These are phyloP conservation scores for Rhinogobio ventralis DNA, from an alignment of 2,797 vertebrate species.

Conservation along the genomic window DNA sequence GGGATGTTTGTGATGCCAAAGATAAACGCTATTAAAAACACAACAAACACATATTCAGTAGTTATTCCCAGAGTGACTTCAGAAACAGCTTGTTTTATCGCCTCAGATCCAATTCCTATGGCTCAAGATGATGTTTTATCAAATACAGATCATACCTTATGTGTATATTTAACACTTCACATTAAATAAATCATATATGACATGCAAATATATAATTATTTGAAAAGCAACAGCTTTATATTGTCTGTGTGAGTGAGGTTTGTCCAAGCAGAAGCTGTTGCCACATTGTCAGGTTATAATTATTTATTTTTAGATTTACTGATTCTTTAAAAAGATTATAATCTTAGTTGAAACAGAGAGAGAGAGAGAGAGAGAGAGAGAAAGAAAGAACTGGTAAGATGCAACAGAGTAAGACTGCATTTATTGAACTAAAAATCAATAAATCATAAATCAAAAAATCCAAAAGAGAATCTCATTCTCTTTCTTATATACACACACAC, in stretches of 20 bases:
- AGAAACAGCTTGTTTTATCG: background rate
- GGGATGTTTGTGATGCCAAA: background rate
- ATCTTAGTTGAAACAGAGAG: background rate
- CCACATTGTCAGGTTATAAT: no score
- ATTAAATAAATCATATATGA: background rate
- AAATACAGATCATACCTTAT: background rate
- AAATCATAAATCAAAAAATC: no score
- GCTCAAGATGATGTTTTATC: background rate
- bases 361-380: no score
- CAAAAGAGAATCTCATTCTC: no score
- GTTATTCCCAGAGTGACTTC: background rate
- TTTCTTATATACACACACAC: no score
- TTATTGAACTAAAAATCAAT: no score
- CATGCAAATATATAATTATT: background rate
- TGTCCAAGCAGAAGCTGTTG: no score
- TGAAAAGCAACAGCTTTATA: background rate
- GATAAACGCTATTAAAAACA: background rate
- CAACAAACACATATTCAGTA: background rate
- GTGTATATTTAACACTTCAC: background rate
- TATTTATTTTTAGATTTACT: background rate
- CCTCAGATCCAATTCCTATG: background rate
- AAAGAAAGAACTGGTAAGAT: no score
- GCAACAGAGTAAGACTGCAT: no score
- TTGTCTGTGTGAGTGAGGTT: background rate
- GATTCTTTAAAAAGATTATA: background rate